Evolutionary conservation across 1,140 invertebrate genomes (phyloP).

Genomic region (Aphaenogaster floridana): DNA sequence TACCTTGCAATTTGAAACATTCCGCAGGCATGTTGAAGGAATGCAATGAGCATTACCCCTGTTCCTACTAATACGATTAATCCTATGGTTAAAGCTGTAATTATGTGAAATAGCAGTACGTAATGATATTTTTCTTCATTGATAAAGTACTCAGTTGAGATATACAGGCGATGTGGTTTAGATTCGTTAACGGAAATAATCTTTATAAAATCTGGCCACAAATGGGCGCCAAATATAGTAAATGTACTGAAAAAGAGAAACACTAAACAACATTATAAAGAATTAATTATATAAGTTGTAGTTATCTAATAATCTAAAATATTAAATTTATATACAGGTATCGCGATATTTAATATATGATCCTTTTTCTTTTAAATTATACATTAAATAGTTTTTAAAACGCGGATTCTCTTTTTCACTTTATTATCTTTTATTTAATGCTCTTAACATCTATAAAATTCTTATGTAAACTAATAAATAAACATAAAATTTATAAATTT

Average conservation of each 20-base stretch:
- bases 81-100: neutral
- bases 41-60: neutral
- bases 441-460: too few relatives aligned
- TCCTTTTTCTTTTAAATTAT: too few relatives aligned
- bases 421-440: too few relatives aligned
- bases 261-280: neutral
- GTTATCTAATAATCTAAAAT: neutral
- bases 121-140: neutral
- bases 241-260: neutral
- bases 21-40: neutral
- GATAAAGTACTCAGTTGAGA: slow-evolving; percentile 2
- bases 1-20: slow-evolving; percentile 38
- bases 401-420: too few relatives aligned
- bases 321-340: too few relatives aligned
- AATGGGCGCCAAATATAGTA: neutral
- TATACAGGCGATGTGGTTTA: neutral
- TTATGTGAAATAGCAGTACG: neutral
- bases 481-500: too few relatives aligned
- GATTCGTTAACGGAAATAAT: neutral
- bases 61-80: neutral
- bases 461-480: too few relatives aligned
- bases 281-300: neutral
- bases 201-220: neutral
- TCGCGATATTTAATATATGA: too few relatives aligned
- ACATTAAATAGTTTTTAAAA: too few relatives aligned